These are phyloP conservation scores for Trachymyrmex septentrionalis DNA, from an alignment of 1,140 invertebrate genomes.

Conservation along the genomic window DNA sequence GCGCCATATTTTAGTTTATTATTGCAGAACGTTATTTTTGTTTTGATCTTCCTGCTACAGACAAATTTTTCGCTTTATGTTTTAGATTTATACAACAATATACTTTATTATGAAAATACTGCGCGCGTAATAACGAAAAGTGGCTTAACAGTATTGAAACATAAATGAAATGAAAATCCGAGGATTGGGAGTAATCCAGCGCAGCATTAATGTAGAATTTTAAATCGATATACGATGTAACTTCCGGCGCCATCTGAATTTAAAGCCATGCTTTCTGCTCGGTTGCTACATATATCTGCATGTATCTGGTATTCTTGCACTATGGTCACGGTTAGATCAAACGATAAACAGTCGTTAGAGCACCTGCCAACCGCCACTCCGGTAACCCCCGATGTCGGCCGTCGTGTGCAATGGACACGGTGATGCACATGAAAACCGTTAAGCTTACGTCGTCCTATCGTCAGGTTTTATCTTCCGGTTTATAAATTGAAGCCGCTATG, in stretches of 20 bases:
- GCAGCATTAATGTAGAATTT: conserved; percentile 29
- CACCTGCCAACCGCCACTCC: conserved; percentile 56
- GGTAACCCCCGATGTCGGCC: background rate
- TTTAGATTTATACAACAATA: background rate
- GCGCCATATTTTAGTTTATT: conserved; percentile 8
- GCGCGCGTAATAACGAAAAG: conserved; percentile 24
- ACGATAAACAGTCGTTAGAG: conserved; percentile 52
- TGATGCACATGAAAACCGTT: conserved; percentile 60
- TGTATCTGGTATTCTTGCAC: conserved; percentile 31
- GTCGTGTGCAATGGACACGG: conserved; percentile 36
- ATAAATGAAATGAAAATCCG: conserved; percentile 58
- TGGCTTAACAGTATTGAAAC: conserved; percentile 38
- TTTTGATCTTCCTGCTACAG: background rate
- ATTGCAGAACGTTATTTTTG: background rate
- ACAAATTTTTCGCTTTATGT: conserved; percentile 13
- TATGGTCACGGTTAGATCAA: conserved; percentile 37
- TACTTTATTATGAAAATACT: conserved; percentile 40
- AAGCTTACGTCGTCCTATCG: conserved; percentile 24
- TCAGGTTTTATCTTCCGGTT: conserved; percentile 26
- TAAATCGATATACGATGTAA: background rate
- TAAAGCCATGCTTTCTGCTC: background rate
- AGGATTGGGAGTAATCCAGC: conserved; percentile 3
- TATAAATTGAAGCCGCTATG: background rate
- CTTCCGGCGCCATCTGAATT: conserved; percentile 4
- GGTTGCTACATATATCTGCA: background rate